Conservation (phyloP, 2,888 invertebrate species). For the Nomada hirtipes region DNA sequence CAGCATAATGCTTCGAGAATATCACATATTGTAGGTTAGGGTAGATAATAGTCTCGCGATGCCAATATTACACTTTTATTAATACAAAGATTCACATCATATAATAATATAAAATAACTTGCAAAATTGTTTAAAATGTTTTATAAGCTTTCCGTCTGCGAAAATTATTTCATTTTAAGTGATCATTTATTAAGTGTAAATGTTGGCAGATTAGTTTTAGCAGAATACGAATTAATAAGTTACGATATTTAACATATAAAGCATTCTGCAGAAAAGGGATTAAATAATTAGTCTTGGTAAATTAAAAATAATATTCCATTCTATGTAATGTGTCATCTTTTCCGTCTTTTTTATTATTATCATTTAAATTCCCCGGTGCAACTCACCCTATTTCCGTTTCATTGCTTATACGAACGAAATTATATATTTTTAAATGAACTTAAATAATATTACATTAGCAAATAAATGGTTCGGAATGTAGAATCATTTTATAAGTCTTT, state of each 20-base stretch:
- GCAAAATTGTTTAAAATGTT: neutral
- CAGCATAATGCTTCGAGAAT: constrained; percentile 10
- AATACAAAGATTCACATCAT: neutral
- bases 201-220: neutral
- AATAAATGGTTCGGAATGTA: neutral
- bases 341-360: neutral
- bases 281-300: neutral
- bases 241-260: neutral
- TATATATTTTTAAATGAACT: constrained; percentile 3
- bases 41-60: constrained; percentile 1
- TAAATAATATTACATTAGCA: neutral
- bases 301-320: neutral
- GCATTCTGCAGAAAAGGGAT: neutral
- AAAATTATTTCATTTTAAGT: neutral
- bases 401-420: neutral
- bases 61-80: constrained; percentile 2
- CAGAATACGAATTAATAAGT: neutral
- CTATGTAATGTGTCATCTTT: neutral
- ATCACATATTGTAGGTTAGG: constrained; percentile 46
- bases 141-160: neutral
- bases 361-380: constrained; percentile 36
- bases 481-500: neutral
- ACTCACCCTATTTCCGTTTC: constrained; percentile 24
- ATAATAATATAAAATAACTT: neutral
- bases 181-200: neutral